Conservation (phyloP, 1,140 invertebrate genomes). For the Lerema accius region DNA sequence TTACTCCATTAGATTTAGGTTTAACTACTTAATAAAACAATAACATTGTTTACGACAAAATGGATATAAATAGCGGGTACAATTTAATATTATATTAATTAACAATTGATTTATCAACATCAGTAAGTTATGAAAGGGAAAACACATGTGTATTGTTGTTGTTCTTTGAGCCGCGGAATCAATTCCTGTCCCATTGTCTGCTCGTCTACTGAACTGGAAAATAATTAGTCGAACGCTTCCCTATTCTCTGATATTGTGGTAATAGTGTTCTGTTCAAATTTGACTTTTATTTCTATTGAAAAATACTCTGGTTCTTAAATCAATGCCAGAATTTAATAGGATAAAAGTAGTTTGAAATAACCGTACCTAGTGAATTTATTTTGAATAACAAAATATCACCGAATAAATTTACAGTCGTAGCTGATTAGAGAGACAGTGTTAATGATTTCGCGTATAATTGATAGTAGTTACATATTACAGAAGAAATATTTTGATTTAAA, state of each 20-base stretch:
- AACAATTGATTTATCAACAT: not conserved
- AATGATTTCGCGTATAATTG: not conserved
- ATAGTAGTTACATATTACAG: not conserved
- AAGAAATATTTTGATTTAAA: too few species aligned
- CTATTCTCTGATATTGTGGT: not conserved
- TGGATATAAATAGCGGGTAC: too few species aligned
- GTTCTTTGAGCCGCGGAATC: slow-evolving; percentile 9
- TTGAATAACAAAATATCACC: too few species aligned
- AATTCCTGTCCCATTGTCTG: slow-evolving; percentile 14
- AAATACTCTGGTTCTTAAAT: too few species aligned
- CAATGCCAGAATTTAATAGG: too few species aligned
- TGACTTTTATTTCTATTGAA: too few species aligned
- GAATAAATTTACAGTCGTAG: too few species aligned
- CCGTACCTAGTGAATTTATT: too few species aligned
- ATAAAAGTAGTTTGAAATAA: too few species aligned
- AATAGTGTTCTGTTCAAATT: not conserved
- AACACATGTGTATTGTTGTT: slow-evolving; percentile 8
- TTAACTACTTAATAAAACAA: too few species aligned
- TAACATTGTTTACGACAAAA: too few species aligned
- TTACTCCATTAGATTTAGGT: too few species aligned
- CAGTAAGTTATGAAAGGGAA: not conserved
- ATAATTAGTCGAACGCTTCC: slow-evolving; percentile 5
- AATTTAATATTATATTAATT: not conserved
- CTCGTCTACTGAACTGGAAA: slow-evolving; percentile 10
- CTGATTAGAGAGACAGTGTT: slow-evolving; percentile 1